Base-by-base conservation (phyloP, 2,797 vertebrate species). In the Sandelia bainsii region DNA sequence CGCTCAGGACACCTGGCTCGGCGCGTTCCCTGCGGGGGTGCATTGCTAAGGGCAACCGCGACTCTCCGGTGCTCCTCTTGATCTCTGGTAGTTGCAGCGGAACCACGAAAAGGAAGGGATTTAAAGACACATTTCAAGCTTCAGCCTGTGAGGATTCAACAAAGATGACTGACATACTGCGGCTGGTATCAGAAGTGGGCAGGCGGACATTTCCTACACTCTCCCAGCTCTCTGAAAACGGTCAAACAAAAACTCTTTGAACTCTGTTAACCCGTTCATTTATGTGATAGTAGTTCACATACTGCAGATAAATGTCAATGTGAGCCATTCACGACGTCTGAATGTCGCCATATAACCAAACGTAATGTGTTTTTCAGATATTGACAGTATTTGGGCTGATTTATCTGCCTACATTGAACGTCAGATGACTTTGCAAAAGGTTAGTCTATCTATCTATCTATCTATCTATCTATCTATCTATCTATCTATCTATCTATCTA, bases 361-460 rank as follows among this genome's bases (percentile, higher is more conserved):
- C 9, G 12, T 25, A 0, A 14, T 69, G 14, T 77, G 3, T 46
- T 56, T 42, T 52, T 17, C 84, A 96, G 95, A 96, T 74, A 84
- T 96, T 32, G 80, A 82, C 54, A 50, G 64, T 46, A 93, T 96
- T 78, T 96, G 95, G 95, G 88, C 48, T 20, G 78, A 87, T 48
- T 92, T 96, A 45, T 93, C 94, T 0, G 77, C 88, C 20, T 95
- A 93, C 66, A 92, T 95, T 68, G 77, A 93, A 84, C 78, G 62
- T 39, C 94, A 96, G 54, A 87, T 95, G 84, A 72, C 83, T 2
- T 69, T 88, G 69, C 86, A 90, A 29, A 96, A 95, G 93, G 95
- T 95, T 29, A 27, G 44, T 5, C 68, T 42, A 25, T 64, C 48
- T 48, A 14, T 62, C 60, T 49, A 49, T 56, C 57, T 22, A 17